Percentiles rank a stretch among this genome's conserved stretches.
Evolutionary conservation across 2,113 vertebrate species (phyloP).

Genomic region (Grallaria varia): DNA sequence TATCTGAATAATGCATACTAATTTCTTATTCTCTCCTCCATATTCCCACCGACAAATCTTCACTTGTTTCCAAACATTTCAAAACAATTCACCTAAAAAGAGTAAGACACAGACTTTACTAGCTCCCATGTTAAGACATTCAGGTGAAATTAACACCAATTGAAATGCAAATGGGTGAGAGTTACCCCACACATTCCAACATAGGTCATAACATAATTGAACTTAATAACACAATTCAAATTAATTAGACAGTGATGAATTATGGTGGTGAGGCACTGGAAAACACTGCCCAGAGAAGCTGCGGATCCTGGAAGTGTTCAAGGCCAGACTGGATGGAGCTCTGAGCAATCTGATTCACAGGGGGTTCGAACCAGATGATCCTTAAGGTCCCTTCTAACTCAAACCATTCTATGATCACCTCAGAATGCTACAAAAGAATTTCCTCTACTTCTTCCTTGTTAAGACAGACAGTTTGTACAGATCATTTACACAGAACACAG

Average conservation of each 20-base stretch:
- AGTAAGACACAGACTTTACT: background rate
- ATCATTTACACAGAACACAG: background rate
- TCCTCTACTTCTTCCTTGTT: background rate
- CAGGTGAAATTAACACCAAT: background rate
- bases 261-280: background rate
- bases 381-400: background rate
- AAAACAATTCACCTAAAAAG: background rate
- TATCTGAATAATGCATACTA: background rate
- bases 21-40: background rate
- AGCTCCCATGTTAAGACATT: background rate
- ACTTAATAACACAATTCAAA: background rate
- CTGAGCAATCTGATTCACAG: background rate
- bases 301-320: background rate
- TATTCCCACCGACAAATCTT: background rate
- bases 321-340: background rate
- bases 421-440: background rate
- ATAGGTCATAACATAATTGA: background rate
- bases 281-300: background rate
- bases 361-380: background rate
- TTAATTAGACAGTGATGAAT: background rate
- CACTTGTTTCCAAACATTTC: background rate
- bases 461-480: background rate
- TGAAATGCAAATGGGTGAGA: background rate
- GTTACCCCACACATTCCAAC: background rate
- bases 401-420: background rate